Base-by-base conservation (phyloP, 1,140 invertebrate species). In the Homarus americanus region DNA sequence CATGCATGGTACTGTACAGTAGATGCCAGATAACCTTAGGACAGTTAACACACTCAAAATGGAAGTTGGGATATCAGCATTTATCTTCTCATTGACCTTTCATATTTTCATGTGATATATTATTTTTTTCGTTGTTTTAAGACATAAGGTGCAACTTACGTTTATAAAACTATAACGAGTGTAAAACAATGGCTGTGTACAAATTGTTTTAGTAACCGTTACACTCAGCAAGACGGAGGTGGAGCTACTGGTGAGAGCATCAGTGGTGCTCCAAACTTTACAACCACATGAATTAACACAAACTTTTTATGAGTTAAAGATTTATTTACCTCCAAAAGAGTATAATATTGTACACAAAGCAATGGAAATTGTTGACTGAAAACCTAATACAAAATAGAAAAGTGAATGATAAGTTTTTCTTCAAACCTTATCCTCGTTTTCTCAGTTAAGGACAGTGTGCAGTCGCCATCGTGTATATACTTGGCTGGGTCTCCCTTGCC, bases 371-470 rank as follows among this genome's bases (percentile, higher is more conserved):
- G 63, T 69, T 69, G 63, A 69, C 63, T 32, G 63, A 69, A 69
- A 69, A 69, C 63, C 63, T 69, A 69, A 69, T 69, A 69, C 63
- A 69, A 69, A 69, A 69, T 69, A 32, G 63, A 69, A 69, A 69
- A 69, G n/a, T 12, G 32, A 69, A 32, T 32, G 44, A 69, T 12
- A 4, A 5, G 28, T 28, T 69, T 69, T 66, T 66, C 1, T 69
- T 69, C 7, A n/a, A 58, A 20, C 53, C 53, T 20, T 15, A 1
- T 0, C n/a, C n/a, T n/a, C n/a, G n/a, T n/a, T n/a, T n/a, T n/a
- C n/a, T n/a, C n/a, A n/a, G n/a, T n/a, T n/a, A n/a, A n/a, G n/a
- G n/a, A n/a, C n/a, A n/a, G n/a, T n/a, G n/a, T n/a, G n/a, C n/a
- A n/a, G n/a, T n/a, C n/a, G n/a, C n/a, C n/a, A n/a, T n/a, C n/a